These are phyloP conservation scores for Pocillopora grandis DNA, from an alignment of 92 coral and sea anemone species.

Conservation along the genomic window DNA sequence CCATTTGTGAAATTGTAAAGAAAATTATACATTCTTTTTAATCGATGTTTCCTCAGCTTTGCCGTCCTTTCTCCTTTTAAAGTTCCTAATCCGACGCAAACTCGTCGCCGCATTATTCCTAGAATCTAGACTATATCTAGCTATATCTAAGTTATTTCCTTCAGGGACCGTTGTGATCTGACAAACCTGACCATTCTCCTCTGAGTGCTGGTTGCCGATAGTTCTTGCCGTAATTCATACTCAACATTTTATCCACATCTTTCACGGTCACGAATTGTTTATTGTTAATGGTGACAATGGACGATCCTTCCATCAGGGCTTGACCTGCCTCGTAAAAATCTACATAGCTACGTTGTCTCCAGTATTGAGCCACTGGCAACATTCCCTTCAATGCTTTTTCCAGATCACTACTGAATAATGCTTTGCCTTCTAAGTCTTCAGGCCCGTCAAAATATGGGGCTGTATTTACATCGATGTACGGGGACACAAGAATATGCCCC, in stretches of 20 bases:
- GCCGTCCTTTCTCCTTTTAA: too few relatives aligned
- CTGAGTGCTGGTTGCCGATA: conserved; percentile 43
- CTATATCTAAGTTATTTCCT: too few relatives aligned
- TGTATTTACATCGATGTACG: conserved; percentile 35
- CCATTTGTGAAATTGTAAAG: too few relatives aligned
- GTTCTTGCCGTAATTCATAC: conserved; percentile 52
- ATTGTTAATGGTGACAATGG: conserved; percentile 48
- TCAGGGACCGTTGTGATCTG: too few relatives aligned
- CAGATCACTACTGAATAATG: conserved; percentile 49
- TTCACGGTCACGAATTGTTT: conserved; percentile 42
- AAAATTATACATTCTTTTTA: too few relatives aligned
- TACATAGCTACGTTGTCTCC: conserved; percentile 48
- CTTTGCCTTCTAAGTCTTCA: conserved; percentile 54
- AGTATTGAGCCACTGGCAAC: conserved; percentile 15
- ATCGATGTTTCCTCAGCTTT: too few relatives aligned
- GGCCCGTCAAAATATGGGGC: conserved; percentile 52
- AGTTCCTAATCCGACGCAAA: too few relatives aligned
- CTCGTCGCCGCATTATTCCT: too few relatives aligned
- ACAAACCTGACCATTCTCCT: conserved; percentile 48
- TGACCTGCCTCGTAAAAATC: conserved; percentile 52
- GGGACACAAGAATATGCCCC: conserved; percentile 39
- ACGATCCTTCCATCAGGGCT: conserved; percentile 57
- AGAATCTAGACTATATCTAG: too few relatives aligned
- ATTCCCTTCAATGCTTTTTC: conserved; percentile 18
- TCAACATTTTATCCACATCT: conserved; percentile 42